Evolutionary conservation across 2,797 vertebrate species (phyloP).

Genomic region (Fringilla coelebs): DNA sequence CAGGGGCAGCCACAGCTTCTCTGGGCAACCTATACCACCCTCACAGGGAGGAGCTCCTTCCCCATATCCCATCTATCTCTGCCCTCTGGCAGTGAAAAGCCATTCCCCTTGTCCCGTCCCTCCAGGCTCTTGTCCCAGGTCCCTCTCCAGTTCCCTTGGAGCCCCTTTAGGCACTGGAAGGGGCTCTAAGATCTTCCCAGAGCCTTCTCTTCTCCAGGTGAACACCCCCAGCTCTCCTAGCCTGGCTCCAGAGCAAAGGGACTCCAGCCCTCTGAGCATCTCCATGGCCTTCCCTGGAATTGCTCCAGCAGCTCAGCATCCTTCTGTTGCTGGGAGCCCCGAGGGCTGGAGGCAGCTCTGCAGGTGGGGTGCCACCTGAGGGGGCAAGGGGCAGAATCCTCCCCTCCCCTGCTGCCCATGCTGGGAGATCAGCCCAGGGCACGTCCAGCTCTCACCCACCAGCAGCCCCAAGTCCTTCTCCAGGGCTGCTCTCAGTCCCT

Average conservation of each 20-base stretch:
- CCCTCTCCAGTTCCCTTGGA: background rate
- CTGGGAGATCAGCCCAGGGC: background rate
- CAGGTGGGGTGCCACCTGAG: background rate
- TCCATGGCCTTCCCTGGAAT: background rate
- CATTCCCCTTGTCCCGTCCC: background rate
- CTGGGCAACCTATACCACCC: background rate
- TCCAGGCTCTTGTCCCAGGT: background rate
- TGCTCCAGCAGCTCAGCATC: background rate
- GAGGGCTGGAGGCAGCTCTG: background rate
- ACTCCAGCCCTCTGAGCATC: background rate
- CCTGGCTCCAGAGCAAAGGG: background rate
- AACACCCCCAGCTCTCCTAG: background rate
- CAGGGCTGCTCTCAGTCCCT: background rate
- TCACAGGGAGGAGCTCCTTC: background rate
- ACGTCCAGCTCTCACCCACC: background rate
- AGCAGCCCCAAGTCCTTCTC: background rate
- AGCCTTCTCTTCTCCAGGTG: background rate
- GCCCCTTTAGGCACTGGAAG: background rate
- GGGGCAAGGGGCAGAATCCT: background rate
- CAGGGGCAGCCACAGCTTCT: background rate
- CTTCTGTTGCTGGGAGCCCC: background rate
- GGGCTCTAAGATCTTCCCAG: background rate
- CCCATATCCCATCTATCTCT: background rate
- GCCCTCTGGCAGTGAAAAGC: background rate
- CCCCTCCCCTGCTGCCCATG: accelerated